A percentile compares a stretch with the other conserved stretches of the same genome.
Conservation (phyloP, 2,888 invertebrate species). For the Anthoptus insignis region DNA sequence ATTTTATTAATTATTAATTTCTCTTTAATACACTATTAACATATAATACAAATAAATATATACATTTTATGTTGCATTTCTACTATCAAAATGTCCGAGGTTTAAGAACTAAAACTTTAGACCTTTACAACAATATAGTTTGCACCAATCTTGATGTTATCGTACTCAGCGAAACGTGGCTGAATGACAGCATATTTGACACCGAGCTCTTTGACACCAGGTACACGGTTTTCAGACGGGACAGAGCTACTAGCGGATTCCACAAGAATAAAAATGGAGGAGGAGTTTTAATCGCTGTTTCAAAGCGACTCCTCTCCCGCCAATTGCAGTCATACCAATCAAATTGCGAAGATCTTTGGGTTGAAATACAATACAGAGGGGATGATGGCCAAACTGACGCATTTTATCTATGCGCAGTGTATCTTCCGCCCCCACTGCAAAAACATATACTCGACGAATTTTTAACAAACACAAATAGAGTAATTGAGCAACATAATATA, state of each 20-base stretch:
- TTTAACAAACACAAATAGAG: background rate
- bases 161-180: constrained; percentile 2
- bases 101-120: background rate
- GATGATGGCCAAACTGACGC: background rate
- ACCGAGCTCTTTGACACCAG: constrained; percentile 18
- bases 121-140: background rate
- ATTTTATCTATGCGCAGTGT: background rate
- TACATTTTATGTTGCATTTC: too few species aligned
- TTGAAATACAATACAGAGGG: background rate
- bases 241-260: constrained; percentile 7
- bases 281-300: background rate
- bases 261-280: background rate
- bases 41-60: too few species aligned
- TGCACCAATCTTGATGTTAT: background rate
- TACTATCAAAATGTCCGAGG: too few species aligned
- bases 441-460: background rate
- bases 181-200: constrained; percentile 3
- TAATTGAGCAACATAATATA: background rate
- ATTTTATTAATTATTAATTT: too few species aligned
- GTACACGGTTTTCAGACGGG: constrained; percentile 8
- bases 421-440: background rate
- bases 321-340: background rate
- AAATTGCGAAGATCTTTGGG: background rate
- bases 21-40: too few species aligned
- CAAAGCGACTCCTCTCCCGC: background rate